phyloP scores from a whole-genome alignment of 1,140 invertebrate species.

The Leptinotarsa undecemlineata region DNA sequence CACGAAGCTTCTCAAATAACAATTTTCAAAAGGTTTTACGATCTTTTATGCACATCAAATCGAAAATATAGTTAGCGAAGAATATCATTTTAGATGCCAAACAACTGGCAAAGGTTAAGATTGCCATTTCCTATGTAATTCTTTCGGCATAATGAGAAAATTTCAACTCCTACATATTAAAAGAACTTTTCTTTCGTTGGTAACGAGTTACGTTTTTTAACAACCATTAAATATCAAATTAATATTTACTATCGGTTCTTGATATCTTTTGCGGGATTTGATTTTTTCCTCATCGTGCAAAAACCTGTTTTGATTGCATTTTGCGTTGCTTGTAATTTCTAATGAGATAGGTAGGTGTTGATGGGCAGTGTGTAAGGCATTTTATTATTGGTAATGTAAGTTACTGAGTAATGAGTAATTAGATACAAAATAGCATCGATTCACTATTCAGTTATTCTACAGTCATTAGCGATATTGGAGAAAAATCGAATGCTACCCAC shows the following conservation, averaged over 20 bases:
- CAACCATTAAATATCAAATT: conserved; percentile 1
- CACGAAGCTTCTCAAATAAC: too few species aligned
- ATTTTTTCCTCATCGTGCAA: not conserved
- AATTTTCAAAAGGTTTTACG: too few species aligned
- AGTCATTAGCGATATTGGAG: not conserved
- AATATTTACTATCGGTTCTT: not conserved
- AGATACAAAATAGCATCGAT: not conserved
- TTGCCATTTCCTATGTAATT: not conserved
- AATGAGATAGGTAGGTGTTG: conserved; percentile 7
- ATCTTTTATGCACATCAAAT: too few species aligned
- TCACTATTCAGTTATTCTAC: conserved; percentile 6
- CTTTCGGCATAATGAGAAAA: not conserved
- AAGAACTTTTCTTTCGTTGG: not conserved
- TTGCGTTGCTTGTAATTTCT: conserved; percentile 3
- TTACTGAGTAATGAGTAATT: conserved; percentile 3
- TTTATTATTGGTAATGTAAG: not conserved
- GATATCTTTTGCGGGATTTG: not conserved
- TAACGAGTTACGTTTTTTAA: too few species aligned
- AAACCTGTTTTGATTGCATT: not conserved
- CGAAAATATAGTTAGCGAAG: too few species aligned
- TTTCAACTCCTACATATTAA: not conserved
- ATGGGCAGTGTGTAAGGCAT: not conserved
- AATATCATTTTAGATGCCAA: not conserved
- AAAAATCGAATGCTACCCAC: too few species aligned
- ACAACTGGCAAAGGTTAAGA: not conserved